Base-by-base conservation (phyloP, 2,797 vertebrate species). In the Rousettus madagascariensis region DNA sequence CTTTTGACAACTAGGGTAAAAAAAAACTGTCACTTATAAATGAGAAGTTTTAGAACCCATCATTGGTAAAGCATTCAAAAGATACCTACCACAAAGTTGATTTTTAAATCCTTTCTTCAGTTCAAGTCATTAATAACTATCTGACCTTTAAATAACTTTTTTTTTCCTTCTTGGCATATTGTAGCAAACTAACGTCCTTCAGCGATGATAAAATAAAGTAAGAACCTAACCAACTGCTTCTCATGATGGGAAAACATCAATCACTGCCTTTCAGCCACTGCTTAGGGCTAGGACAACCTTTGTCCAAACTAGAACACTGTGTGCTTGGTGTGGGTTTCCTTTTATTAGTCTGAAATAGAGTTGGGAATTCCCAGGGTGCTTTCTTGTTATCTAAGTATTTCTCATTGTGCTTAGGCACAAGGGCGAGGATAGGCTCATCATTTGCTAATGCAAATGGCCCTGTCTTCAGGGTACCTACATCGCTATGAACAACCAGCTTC, bases 1-100 rank as follows among this genome's bases (percentile, higher is more conserved):
- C 74, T 96, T 95, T 89, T 85, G 88, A 92, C 93, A 66, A 59
- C 55, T 87, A 83, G n/a, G 36, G 8, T 71, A 93, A 74, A 41
- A 20, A 93, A 86, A 93, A 74, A 20, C n/a, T 55, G 33, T 68
- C 94, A 49, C 75, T 78, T 80, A 53, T 59, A 97, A 90, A 95
- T 0, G 53, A 30, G 86, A 6, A 80, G 87, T 85, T 97, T 82
- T 59, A 71, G 51, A 94, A 36, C 4, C 82, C 66, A 79, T 74
- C 49, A 90, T 51, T 66, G 41, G 55, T n/a, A 94, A 96, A 72
- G 26, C 9, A 91, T 51, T 69, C 85, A 2, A 77, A 78, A 80
- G 66, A 63, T 43, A 9, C 74, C 6, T 46, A 79, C 36, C 4
- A 90, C 61, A 28, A 24, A 94, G 94, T 12, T 82, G 8, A 91